Evolutionary conservation across 2,797 vertebrate genomes (phyloP).

Genomic region (Antrozous pallidus): DNA sequence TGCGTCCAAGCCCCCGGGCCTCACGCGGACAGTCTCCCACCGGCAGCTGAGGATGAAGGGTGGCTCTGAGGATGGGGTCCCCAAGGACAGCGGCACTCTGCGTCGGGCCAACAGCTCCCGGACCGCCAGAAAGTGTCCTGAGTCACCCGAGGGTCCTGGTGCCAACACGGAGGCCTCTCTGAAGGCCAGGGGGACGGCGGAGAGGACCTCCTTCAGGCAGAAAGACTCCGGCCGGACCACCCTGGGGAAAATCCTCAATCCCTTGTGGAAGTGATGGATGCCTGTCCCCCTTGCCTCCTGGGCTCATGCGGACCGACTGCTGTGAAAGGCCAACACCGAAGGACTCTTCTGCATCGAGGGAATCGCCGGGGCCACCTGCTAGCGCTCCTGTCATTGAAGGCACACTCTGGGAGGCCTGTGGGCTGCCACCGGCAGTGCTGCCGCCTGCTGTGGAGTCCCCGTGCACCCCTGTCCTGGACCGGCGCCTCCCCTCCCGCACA

Average conservation of each 20-base stretch:
- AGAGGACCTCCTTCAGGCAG: constrained; percentile 83
- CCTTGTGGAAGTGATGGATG: constrained; percentile 87
- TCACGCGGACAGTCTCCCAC: constrained; percentile 84
- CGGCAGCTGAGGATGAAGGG: constrained; percentile 81
- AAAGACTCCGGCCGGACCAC: constrained; percentile 82
- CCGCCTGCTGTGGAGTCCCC: constrained; percentile 54
- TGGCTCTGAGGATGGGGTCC: constrained; percentile 64
- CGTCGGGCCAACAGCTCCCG: constrained; percentile 88
- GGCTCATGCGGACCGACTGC: not conserved
- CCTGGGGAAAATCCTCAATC: constrained; percentile 85
- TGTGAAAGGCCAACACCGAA: constrained; percentile 59
- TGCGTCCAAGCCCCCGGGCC: constrained; percentile 80
- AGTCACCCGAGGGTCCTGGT: constrained; percentile 81
- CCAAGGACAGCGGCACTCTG: constrained; percentile 82
- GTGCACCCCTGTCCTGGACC: constrained; percentile 57
- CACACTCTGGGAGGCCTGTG: not conserved
- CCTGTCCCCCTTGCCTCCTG: not conserved
- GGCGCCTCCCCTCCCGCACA: not conserved
- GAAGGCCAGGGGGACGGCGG: constrained; percentile 85
- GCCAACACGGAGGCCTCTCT: constrained; percentile 61
- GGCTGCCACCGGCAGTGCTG: constrained; percentile 33
- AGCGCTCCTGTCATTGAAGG: not conserved
- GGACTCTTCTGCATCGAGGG: constrained; percentile 45
- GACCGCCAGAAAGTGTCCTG: constrained; percentile 79
- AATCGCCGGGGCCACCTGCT: constrained; percentile 30